Conservation (phyloP, 2,797 vertebrate species). For the Xerus rutilus region DNA sequence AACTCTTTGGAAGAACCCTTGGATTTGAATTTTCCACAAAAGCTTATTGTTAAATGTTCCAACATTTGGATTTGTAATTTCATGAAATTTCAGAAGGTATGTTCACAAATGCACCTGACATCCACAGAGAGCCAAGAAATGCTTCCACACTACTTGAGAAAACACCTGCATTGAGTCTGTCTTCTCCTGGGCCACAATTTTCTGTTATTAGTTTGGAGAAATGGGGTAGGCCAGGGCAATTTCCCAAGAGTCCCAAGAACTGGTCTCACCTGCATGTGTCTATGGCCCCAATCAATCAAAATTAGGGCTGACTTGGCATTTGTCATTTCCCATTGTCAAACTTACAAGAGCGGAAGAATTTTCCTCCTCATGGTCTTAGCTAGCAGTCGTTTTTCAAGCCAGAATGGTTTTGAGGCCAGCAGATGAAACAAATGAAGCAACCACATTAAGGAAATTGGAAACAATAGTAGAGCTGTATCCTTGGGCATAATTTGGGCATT, state of each 20-base stretch:
- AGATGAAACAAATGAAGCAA: constrained; percentile 80
- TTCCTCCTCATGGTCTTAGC: constrained; percentile 36
- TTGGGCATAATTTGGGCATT: constrained; percentile 82
- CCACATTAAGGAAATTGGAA: constrained; percentile 84
- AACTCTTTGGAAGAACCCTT: constrained; percentile 41
- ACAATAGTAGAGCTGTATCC: constrained; percentile 76
- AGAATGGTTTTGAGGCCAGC: constrained; percentile 44
- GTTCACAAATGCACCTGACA: constrained; percentile 65
- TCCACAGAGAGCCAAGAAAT: constrained; percentile 11
- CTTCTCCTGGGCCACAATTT: constrained; percentile 72
- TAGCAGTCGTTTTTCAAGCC: constrained; percentile 43
- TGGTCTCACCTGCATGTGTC: constrained; percentile 70
- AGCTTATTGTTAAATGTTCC: constrained; percentile 8
- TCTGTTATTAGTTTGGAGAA: constrained; percentile 75
- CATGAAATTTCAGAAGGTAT: constrained; percentile 49
- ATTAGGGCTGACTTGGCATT: constrained; percentile 71
- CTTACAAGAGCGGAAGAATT: constrained; percentile 32
- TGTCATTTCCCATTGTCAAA: constrained; percentile 69
- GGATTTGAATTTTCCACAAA: neutral
- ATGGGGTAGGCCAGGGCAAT: constrained; percentile 66
- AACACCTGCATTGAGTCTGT: constrained; percentile 51
- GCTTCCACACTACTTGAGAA: neutral
- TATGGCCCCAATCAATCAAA: constrained; percentile 65
- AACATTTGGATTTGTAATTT: constrained; percentile 8
- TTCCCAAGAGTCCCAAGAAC: constrained; percentile 71